These are phyloP conservation scores for Coreius guichenoti DNA, from an alignment of 2,797 vertebrate species.

Conservation along the genomic window DNA sequence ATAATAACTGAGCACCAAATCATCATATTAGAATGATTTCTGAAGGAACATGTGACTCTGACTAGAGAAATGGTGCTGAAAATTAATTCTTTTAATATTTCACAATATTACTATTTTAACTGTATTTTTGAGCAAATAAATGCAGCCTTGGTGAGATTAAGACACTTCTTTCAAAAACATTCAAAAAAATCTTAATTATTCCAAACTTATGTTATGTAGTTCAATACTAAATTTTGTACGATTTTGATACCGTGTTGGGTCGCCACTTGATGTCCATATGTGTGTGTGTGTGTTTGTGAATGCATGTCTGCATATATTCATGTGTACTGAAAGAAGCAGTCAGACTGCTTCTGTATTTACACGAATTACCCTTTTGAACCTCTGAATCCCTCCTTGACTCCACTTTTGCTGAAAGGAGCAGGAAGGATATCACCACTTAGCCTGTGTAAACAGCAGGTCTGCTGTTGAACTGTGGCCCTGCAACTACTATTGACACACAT, in stretches of 20 bases:
- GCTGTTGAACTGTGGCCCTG: conserved; percentile 73
- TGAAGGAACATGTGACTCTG: too few species aligned
- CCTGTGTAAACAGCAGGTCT: conserved; percentile 73
- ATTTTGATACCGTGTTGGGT: background rate
- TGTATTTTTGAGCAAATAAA: too few species aligned
- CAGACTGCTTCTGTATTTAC: conserved; percentile 67
- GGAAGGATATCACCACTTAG: conserved; percentile 72
- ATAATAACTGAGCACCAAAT: too few species aligned
- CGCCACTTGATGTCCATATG: background rate
- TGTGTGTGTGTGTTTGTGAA: background rate
- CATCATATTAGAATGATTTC: too few species aligned
- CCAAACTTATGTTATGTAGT: background rate
- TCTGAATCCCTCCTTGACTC: conserved; percentile 62
- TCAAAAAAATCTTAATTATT: background rate
- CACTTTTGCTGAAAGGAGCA: conserved; percentile 65
- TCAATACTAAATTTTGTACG: background rate
- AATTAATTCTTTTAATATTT: too few species aligned
- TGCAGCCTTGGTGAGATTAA: background rate
- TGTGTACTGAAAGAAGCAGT: conserved; percentile 16
- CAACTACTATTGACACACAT: conserved; percentile 50
- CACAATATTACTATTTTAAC: too few species aligned
- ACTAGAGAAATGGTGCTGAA: too few species aligned
- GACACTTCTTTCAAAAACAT: background rate
- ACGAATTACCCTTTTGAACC: conserved; percentile 69
- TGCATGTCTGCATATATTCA: conserved; percentile 22